phyloP scores from a whole-genome alignment of 2,888 invertebrate species.

The Hydraecia micacea region DNA sequence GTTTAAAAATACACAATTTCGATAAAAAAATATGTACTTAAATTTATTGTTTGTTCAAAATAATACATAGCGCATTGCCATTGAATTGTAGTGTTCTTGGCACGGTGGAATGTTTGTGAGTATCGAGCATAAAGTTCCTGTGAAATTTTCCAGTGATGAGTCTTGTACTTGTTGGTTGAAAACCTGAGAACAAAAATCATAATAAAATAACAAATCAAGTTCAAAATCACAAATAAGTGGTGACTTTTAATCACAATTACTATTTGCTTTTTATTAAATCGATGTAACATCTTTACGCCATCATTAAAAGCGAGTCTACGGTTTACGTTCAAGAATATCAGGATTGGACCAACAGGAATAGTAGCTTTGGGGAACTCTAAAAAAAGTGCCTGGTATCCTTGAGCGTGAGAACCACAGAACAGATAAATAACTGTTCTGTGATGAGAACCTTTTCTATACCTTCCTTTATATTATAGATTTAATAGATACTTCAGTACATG shows the following conservation, averaged over 20 bases:
- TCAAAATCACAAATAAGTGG: not conserved
- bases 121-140: slow-evolving; percentile 76
- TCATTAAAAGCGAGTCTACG: too few relatives aligned
- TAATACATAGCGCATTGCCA: slow-evolving; percentile 70
- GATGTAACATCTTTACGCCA: not conserved
- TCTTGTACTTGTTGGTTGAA: slow-evolving; percentile 81
- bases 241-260: too few relatives aligned
- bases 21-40: slow-evolving; percentile 7
- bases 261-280: not conserved
- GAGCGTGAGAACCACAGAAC: too few relatives aligned
- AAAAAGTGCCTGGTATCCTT: not conserved
- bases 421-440: too few relatives aligned
- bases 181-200: slow-evolving; percentile 70
- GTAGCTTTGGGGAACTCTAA: not conserved
- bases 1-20: not conserved
- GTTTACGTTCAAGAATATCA: not conserved
- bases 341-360: not conserved
- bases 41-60: slow-evolving; percentile 51
- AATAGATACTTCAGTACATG: not conserved
- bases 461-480: too few relatives aligned
- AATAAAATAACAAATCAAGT: not conserved
- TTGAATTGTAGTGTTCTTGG: slow-evolving; percentile 72
- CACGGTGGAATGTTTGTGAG: slow-evolving; percentile 73
- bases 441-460: too few relatives aligned
- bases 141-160: slow-evolving; percentile 72